Base-by-base conservation (phyloP, 1,140 invertebrate genomes). In the Tenebrio molitor region DNA sequence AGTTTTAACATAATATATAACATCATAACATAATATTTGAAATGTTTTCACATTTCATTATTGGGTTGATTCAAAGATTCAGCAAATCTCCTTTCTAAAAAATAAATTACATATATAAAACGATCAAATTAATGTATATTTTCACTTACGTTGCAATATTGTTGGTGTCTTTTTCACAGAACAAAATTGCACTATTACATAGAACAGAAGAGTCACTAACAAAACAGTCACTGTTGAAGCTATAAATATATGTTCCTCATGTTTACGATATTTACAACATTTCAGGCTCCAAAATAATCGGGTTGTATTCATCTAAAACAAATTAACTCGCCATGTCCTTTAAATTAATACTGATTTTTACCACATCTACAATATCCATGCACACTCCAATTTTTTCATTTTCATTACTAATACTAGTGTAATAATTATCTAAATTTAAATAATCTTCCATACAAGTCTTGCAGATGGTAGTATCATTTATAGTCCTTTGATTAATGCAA, bases 281-380 rank as follows among this genome's bases (percentile, higher is more conserved):
- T 85, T 83, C 0, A 83, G 83, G 74, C 87, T 88, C 87, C 87
- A 88, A 66, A 84, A 84, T 50, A 81, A 83, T 74, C 86, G 83
- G 39, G 87, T 88, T 25, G 82, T 82, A 82, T 88, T 88, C 87
- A 88, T 88, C 87, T 88, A 83, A 80, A 75, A 78, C 64, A 46
- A 62, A 15, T 73, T 69, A 23, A 19, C 53, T 34, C 8, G 36
- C 25, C 12, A 36, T 16, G 8, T 50, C 50, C 15, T n/a, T n/a
- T n/a, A n/a, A n/a, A n/a, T 36, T 75, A 44, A 39, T 58, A 44
- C 66, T 25, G 36, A 16, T 71, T 82, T 83, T 84, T 81, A 88
- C 87, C 73, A 84, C 83, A 82, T 88, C 87, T 41, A 88, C 86
- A 77, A 88, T 85, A 80, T 88, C 87, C 85, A 88, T 87, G 75